Conservation (phyloP, 2,797 vertebrate species). For the Labroides dimidiatus region DNA sequence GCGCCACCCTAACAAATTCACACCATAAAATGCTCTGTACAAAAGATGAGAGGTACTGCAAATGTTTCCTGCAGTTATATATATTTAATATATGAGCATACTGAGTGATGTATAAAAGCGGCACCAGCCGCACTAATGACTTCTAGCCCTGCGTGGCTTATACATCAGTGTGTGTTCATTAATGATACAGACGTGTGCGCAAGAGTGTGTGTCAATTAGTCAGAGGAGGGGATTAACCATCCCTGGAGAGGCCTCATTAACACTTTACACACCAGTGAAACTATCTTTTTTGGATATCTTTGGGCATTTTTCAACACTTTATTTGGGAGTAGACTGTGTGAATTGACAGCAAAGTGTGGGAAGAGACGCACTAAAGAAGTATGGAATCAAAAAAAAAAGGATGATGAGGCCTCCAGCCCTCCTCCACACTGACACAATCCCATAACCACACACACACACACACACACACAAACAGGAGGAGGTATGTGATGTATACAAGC, state of each 20-base stretch:
- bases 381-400: conserved; percentile 22
- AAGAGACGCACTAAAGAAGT: conserved; percentile 14
- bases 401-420: conserved; percentile 23
- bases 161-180: conserved; percentile 79
- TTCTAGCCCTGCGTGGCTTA: conserved; percentile 70
- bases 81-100: conserved; percentile 49
- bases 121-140: conserved; percentile 72
- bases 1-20: conserved; percentile 55
- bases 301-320: conserved; percentile 20
- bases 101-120: conserved; percentile 68
- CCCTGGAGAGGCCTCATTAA: conserved; percentile 73
- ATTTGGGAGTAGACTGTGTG: conserved; percentile 22
- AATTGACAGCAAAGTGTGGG: conserved; percentile 13
- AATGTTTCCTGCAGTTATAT: conserved; percentile 52
- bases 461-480: conserved; percentile 30
- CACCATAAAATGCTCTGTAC: conserved; percentile 39
- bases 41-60: conserved; percentile 47
- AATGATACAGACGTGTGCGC: conserved; percentile 75
- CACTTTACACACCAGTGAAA: conserved; percentile 46
- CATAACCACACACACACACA: conserved; percentile 43
- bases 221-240: conserved; percentile 75
- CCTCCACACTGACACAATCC: conserved; percentile 40
- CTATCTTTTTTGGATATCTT: conserved; percentile 30
- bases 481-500: conserved; percentile 72
- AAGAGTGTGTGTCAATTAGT: conserved; percentile 69